Base-by-base conservation (phyloP, 2,888 invertebrate species). In the Resseliella maxima region DNA sequence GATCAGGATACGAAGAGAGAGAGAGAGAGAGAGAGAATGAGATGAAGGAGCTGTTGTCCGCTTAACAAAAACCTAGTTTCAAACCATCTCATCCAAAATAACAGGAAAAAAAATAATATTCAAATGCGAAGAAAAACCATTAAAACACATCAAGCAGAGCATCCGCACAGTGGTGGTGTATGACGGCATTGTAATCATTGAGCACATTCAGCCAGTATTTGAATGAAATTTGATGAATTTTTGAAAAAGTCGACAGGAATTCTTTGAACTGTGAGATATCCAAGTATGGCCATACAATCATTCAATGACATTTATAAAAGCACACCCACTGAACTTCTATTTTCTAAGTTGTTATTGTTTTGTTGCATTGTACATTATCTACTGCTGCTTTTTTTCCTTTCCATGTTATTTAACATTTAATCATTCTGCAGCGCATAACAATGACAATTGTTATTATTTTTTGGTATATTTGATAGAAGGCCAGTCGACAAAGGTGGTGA, bases 71-170 rank as follows among this genome's bases (percentile, higher is more conserved):
- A n/a, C 12, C 18, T 41, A 5, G 18, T 50, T 50, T 50, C 46
- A 18, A 41, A 8, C 24, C 24, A 24, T 35, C 31, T 2, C 31
- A 72, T 31, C 72, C 15, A 72, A 31, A n/a, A n/a, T n/a, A n/a
- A n/a, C n/a, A n/a, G n/a, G n/a, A n/a, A n/a, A n/a, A n/a, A n/a
- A 72, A 72, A 72, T 31, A 72, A 35, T 18, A 72, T 72, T 72
- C 72, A 72, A 72, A 72, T 72, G 15, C 35, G 15, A 59, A 59
- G 59, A 59, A 59, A 27, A 59, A 72, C 59, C 59, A 59, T 59
- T 59, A 59, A 59, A 59, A 59, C 59, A 72, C 72, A 72, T 72
- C 72, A 35, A 72, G 72, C 72, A 72, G 35, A 72, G 35, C 72
- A 72, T 35, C 31, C 21, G 31, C 18, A 72, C 31, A 15, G 72